Conservation (phyloP, 2,797 vertebrate genomes). For the Lindbergichthys nudifrons region DNA sequence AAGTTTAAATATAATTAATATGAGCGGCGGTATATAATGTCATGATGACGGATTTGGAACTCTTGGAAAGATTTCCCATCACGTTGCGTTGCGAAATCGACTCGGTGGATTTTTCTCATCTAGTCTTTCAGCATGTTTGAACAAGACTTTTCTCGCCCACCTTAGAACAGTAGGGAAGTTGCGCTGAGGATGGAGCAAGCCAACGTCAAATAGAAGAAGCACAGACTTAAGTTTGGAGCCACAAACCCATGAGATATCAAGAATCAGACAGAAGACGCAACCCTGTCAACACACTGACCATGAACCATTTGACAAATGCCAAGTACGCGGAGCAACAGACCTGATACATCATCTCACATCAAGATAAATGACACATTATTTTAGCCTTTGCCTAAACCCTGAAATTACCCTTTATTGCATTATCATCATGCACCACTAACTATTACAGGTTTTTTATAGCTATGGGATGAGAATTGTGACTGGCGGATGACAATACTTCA, state of each 20-base stretch:
- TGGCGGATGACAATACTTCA: slow-evolving; percentile 8
- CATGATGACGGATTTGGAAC: not conserved
- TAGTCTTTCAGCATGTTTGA: not conserved
- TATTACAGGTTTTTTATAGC: slow-evolving; percentile 23
- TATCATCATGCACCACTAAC: slow-evolving; percentile 25
- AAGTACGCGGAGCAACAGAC: not conserved
- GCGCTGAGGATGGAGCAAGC: not conserved
- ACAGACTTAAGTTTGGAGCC: not conserved
- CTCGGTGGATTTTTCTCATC: not conserved
- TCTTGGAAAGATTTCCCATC: no score
- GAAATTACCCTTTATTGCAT: slow-evolving; percentile 30
- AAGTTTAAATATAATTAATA: slow-evolving; percentile 7
- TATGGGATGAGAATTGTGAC: slow-evolving; percentile 11
- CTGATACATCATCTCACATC: slow-evolving; percentile 8
- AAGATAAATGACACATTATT: slow-evolving; percentile 29
- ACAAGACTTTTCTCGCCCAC: not conserved
- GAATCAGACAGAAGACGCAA: not conserved
- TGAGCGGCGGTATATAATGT: not conserved
- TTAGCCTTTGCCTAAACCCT: not conserved
- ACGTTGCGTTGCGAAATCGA: no score
- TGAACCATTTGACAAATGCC: slow-evolving; percentile 25
- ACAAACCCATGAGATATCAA: not conserved
- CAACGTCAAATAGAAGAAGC: not conserved
- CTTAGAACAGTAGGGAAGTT: no score
- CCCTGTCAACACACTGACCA: slow-evolving; percentile 27